Evolutionary conservation across 2,888 invertebrate genomes (phyloP), one percentile per base, ranked within the genome.

Genomic region (Congeria kusceri): DNA sequence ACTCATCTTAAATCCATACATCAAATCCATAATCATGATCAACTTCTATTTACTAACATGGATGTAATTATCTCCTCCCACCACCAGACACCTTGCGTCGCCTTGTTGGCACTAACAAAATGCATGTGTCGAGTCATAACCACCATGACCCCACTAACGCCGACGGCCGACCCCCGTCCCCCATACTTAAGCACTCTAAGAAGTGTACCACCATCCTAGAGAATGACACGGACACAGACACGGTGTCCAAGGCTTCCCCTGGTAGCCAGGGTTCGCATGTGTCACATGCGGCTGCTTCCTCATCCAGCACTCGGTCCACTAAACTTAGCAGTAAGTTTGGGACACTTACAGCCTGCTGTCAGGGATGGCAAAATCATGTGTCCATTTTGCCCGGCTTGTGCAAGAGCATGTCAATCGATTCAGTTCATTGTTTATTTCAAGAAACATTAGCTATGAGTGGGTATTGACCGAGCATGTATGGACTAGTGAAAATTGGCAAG

Each of bases 271-370:
- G 61, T 3, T 82, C 82, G 23, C 71, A 71, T n/a, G 39, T 3
- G 39, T 39, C 39, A 1, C 39, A 39, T 39, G 39, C 39, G 4
- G 39, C 39, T 9, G 39, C 39, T 39, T 79, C 78, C n/a, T 68
- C 65, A 0, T 20, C 59, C 5, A 76, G 73, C 11, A 79, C 82
- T 49, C 67, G 61, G 11, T 83, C 82, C 1, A 58, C 72, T 23
- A 83, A 83, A 58, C 76, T 76, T 18, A 83, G 82, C 47, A 66
- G 82, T 83, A 79, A 83, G 82, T 83, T 20, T 11, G 11, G 39
- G 39, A 39, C 39, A 39, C 4, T 39, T 11, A 1, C 3, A 39
- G 9, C 39, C n/a, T n/a, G n/a, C n/a, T n/a, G n/a, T n/a, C n/a
- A n/a, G n/a, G n/a, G n/a, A n/a, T n/a, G n/a, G n/a, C n/a, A n/a